Evolutionary conservation across 2,888 invertebrate genomes (phyloP).

Genomic region (Volucella zonaria): DNA sequence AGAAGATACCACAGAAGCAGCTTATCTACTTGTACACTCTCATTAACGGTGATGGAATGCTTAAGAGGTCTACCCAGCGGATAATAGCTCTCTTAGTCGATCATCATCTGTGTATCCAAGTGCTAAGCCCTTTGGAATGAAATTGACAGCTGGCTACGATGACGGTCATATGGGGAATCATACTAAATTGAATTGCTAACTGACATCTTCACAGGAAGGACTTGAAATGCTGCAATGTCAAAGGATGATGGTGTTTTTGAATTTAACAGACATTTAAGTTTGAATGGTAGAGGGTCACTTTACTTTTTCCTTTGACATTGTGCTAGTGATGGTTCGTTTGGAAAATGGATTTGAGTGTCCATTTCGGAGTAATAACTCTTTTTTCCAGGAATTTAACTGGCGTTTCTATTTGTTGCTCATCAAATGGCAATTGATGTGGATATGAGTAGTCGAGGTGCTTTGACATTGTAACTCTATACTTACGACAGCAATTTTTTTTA

Average conservation of each 20-base stretch:
- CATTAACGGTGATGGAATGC: conserved; percentile 61
- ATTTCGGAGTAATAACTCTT: background rate
- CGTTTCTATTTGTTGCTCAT: too few relatives aligned
- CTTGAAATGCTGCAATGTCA: conserved; percentile 10
- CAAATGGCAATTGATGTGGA: too few relatives aligned
- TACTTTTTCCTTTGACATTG: conserved; percentile 2
- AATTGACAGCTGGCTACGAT: conserved; percentile 24
- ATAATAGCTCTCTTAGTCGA: conserved; percentile 24
- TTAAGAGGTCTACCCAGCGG: conserved; percentile 22
- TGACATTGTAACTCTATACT: too few relatives aligned
- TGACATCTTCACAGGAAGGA: background rate
- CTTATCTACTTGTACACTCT: conserved; percentile 30
- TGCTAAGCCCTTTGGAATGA: background rate
- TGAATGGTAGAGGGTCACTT: conserved; percentile 4
- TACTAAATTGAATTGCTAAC: conserved; percentile 15
- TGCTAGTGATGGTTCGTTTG: background rate
- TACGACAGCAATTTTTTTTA: too few relatives aligned
- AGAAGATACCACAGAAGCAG: conserved; percentile 42
- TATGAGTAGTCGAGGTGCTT: too few relatives aligned
- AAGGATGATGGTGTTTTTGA: background rate
- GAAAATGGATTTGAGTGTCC: background rate
- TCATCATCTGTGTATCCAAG: conserved; percentile 12
- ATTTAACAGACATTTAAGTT: background rate
- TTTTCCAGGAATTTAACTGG: too few relatives aligned
- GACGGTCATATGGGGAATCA: conserved; percentile 16